phyloP scores from a whole-genome alignment of 1,140 invertebrate genomes.

The Drosophila obscura region DNA sequence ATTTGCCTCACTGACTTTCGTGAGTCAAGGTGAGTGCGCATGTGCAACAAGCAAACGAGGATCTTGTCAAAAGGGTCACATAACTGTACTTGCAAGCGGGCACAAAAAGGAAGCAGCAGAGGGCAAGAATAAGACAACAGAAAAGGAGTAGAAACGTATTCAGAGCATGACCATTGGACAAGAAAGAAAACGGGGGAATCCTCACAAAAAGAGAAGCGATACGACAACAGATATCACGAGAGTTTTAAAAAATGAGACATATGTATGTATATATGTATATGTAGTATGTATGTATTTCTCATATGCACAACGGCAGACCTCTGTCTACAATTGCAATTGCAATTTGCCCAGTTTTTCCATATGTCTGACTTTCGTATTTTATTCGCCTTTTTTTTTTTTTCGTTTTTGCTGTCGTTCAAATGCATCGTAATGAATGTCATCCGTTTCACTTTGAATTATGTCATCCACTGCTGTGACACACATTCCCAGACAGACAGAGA shows the following conservation, averaged over 20 bases:
- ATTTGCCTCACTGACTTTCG: conserved; percentile 32
- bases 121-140: too few species aligned
- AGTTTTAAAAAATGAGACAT: neutral
- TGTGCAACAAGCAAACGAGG: conserved; percentile 36
- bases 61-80: conserved; percentile 21
- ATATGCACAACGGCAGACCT: conserved; percentile 40
- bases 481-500: conserved; percentile 37
- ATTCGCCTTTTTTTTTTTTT: neutral
- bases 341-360: conserved; percentile 52
- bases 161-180: conserved; percentile 55
- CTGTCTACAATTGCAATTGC: conserved; percentile 52
- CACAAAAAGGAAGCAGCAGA: neutral
- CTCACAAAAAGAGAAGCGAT: neutral
- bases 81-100: conserved; percentile 41
- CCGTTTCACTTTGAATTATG: conserved; percentile 79
- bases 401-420: conserved; percentile 30
- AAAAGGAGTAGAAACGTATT: conserved; percentile 27
- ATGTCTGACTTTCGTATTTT: conserved; percentile 7
- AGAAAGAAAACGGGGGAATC: conserved; percentile 21
- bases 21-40: conserved; percentile 28
- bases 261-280: conserved; percentile 12
- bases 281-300: conserved; percentile 17
- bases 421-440: conserved; percentile 80
- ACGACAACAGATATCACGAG: too few species aligned
- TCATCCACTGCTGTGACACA: conserved; percentile 60